Evolutionary conservation across 37 sponge, comb jelly and placozoan genomes (phyloP).

Genomic region (Agelas oroides): DNA sequence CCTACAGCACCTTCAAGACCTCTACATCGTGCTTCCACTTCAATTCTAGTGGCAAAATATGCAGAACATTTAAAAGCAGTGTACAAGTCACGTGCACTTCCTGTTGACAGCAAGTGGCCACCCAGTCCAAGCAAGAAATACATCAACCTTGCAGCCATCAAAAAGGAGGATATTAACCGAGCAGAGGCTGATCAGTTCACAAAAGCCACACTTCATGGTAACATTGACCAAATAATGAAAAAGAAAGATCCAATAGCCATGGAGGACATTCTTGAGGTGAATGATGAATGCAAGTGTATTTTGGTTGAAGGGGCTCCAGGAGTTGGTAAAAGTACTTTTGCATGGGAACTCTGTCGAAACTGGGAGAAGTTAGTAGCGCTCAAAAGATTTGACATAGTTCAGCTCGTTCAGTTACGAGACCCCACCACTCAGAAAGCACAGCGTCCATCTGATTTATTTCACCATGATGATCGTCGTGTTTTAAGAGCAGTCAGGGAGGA

Average conservation of each 20-base stretch:
- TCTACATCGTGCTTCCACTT: too few species aligned
- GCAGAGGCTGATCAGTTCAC: slow-evolving; percentile 10
- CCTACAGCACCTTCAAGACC: too few species aligned
- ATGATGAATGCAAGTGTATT: not conserved
- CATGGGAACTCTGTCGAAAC: not conserved
- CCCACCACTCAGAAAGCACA: not conserved
- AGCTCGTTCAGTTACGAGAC: slow-evolving; percentile 4
- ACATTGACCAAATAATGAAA: slow-evolving; percentile 15
- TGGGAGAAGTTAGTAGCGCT: not conserved
- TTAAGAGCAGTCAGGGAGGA: not conserved
- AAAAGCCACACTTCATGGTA: slow-evolving; percentile 5
- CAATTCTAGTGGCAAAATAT: not conserved
- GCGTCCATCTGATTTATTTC: not conserved
- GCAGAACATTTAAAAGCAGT: not conserved
- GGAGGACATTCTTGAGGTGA: not conserved
- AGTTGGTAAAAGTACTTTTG: slow-evolving; percentile 22
- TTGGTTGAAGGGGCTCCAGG: slow-evolving; percentile 14
- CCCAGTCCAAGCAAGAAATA: slow-evolving; percentile 14
- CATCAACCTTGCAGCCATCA: slow-evolving; percentile 2
- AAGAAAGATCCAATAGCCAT: not conserved
- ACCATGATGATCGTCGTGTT: not conserved
- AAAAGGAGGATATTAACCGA: not conserved
- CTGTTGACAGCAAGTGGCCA: slow-evolving; percentile 3
- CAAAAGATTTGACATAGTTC: not conserved
- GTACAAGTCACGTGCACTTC: not conserved